Evolutionary conservation across 1,140 invertebrate species (phyloP).

Genomic region (Rhysida immarginata): DNA sequence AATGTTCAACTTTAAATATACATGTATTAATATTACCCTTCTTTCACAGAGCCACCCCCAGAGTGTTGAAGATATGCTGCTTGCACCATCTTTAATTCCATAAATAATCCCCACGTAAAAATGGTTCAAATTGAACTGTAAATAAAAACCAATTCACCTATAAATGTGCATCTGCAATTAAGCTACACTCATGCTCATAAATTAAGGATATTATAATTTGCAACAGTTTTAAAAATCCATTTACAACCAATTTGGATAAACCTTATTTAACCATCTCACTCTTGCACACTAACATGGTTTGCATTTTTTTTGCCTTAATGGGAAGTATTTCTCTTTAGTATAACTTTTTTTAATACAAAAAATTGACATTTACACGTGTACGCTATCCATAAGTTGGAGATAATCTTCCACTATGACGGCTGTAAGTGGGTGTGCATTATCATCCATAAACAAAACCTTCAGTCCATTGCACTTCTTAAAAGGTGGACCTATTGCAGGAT

Average conservation of each 20-base stretch:
- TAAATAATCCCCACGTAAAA: constrained; percentile 22
- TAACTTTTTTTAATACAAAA: too few species aligned
- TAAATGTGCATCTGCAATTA: too few species aligned
- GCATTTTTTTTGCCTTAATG: not conserved
- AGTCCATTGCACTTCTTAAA: too few species aligned
- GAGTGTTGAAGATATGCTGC: constrained; percentile 23
- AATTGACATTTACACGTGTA: too few species aligned
- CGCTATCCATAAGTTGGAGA: too few species aligned
- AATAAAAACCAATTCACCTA: not conserved
- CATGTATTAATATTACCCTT: not conserved
- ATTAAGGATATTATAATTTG: too few species aligned
- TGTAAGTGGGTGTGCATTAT: too few species aligned
- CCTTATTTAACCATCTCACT: not conserved
- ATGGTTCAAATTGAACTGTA: constrained; percentile 19
- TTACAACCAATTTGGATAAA: not conserved
- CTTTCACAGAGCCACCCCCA: constrained; percentile 24
- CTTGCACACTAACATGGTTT: not conserved
- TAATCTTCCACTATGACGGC: too few species aligned
- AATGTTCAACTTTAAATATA: not conserved
- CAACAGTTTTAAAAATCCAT: not conserved
- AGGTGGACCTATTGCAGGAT: too few species aligned
- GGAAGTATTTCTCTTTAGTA: not conserved
- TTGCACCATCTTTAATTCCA: constrained; percentile 24
- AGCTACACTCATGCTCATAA: too few species aligned
- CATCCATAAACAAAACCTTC: too few species aligned